A percentile compares a stretch with the other conserved stretches of the same genome.
Evolutionary conservation across 2,113 vertebrate species (phyloP).

Genomic region (Haplochromis vanheusdeni): DNA sequence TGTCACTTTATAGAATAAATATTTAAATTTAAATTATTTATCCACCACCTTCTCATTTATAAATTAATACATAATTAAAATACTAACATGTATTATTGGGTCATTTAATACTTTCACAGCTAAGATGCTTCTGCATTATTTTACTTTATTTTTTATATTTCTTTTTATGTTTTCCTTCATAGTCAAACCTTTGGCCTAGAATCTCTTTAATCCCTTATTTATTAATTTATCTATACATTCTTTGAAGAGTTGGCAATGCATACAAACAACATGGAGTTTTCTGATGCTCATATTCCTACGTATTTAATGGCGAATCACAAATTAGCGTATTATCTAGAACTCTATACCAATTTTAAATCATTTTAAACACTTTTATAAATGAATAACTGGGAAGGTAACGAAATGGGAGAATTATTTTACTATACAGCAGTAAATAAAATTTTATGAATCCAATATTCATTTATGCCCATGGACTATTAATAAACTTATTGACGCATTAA

Average conservation of each 20-base stretch:
- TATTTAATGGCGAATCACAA: accelerated
- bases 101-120: not conserved
- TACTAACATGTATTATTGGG: not conserved
- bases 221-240: not conserved
- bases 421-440: not conserved
- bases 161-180: not conserved
- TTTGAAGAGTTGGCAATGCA: not conserved
- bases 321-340: not conserved
- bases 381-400: accelerated
- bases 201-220: not conserved
- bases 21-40: not conserved
- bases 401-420: not conserved
- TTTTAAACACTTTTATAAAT: not conserved
- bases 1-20: not conserved
- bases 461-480: not conserved
- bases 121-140: not conserved
- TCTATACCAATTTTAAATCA: accelerated
- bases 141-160: not conserved
- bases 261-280: not conserved
- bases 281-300: accelerated
- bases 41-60: not conserved
- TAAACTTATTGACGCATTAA: not conserved
- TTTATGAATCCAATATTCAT: not conserved
- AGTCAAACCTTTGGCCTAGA: not conserved
- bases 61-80: not conserved